Percentiles rank a stretch among this genome's conserved stretches.
These are phyloP conservation scores for Trissolcus basalis DNA, from an alignment of 1,140 invertebrate species.

Conservation along the genomic window DNA sequence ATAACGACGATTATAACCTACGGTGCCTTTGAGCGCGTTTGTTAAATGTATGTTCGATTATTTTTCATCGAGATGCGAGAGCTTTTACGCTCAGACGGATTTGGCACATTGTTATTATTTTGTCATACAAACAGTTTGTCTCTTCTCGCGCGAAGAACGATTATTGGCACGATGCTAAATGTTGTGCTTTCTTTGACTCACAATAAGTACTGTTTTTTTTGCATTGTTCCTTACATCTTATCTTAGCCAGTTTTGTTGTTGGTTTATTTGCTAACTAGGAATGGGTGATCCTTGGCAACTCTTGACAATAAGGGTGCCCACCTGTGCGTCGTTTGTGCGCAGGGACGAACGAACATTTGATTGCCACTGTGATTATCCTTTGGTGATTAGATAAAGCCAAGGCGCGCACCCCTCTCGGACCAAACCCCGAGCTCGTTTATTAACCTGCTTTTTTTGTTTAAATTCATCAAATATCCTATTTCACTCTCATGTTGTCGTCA, in stretches of 20 bases:
- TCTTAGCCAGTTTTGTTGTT: not conserved
- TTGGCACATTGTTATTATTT: conserved; percentile 62
- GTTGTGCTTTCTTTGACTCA: conserved; percentile 48
- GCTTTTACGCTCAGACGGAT: conserved; percentile 59
- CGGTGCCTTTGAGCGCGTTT: conserved; percentile 70
- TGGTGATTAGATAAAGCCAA: conserved; percentile 14
- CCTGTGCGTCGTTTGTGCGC: conserved; percentile 24
- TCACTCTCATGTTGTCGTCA: conserved; percentile 45
- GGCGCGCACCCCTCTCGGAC: too few species aligned
- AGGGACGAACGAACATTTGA: conserved; percentile 42
- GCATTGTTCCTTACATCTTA: not conserved
- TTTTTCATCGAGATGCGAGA: conserved; percentile 42
- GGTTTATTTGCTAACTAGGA: conserved; percentile 25
- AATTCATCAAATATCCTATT: conserved; percentile 47
- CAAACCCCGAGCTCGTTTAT: too few species aligned
- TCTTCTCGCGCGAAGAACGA: conserved; percentile 47
- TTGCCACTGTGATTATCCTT: conserved; percentile 39
- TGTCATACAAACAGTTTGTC: conserved; percentile 49
- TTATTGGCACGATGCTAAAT: conserved; percentile 60
- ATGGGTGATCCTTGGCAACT: conserved; percentile 14
- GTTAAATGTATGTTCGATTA: conserved; percentile 62
- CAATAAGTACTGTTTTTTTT: conserved; percentile 20
- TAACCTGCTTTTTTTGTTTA: conserved; percentile 14
- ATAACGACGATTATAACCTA: conserved; percentile 68
- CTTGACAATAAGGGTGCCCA: not conserved